These are phyloP conservation scores for Xyliphius kryptos DNA, from an alignment of 2,113 vertebrate species.

Conservation along the genomic window DNA sequence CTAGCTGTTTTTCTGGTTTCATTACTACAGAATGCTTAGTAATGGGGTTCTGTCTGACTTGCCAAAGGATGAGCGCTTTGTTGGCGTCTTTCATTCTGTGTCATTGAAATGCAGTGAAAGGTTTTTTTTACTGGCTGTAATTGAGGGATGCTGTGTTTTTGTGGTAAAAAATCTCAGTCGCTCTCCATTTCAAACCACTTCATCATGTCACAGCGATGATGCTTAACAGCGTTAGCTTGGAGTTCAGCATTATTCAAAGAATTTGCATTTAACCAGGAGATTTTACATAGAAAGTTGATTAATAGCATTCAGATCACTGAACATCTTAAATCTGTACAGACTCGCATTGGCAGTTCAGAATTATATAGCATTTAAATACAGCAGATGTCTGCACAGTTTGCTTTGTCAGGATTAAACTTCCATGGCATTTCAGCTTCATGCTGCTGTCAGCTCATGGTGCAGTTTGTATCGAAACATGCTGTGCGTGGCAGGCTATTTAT, in stretches of 20 bases:
- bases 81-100: constrained; percentile 21
- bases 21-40: constrained; percentile 14
- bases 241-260: neutral
- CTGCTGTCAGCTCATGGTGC: constrained; percentile 9
- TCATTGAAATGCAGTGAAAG: constrained; percentile 20
- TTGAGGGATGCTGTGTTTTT: constrained; percentile 18
- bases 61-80: constrained; percentile 11
- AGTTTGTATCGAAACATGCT: constrained; percentile 8
- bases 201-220: constrained; percentile 4
- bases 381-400: constrained; percentile 10
- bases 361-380: constrained; percentile 5
- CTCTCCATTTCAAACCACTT: constrained; percentile 12
- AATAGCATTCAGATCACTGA: neutral
- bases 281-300: neutral
- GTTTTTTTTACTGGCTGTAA: constrained; percentile 20
- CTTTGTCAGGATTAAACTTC: neutral
- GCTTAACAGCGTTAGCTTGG: neutral
- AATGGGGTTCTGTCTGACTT: constrained; percentile 8
- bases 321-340: neutral
- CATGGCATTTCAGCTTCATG: neutral
- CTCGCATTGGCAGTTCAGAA: neutral
- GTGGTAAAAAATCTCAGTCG: neutral
- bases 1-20: constrained; percentile 28
- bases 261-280: too few species aligned
- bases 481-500: neutral